Percentiles rank a stretch among this genome's conserved stretches.
Conservation (phyloP, 2,888 invertebrate genomes). For the Melinaea marsaeus region DNA sequence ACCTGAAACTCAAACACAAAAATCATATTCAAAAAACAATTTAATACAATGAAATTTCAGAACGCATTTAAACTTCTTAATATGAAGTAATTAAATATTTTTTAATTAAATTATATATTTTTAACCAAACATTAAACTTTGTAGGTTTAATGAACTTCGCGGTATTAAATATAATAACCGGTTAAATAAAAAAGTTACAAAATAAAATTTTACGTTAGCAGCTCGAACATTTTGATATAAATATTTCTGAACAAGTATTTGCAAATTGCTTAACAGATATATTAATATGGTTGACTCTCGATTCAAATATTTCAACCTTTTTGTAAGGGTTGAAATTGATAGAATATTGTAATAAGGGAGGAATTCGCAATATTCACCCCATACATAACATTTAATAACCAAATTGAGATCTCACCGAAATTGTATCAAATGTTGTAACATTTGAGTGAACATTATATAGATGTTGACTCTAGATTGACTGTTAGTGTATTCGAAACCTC, state of each 20-base stretch:
- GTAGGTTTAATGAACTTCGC: no score
- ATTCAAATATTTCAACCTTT: conserved; percentile 2
- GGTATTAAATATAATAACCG: no score
- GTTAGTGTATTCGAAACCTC: no score
- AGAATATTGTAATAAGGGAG: conserved; percentile 2
- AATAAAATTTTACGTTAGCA: background rate
- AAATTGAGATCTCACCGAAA: background rate
- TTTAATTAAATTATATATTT: no score
- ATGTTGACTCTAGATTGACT: no score
- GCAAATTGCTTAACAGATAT: background rate
- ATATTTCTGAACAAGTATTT: conserved; percentile 1
- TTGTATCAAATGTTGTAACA: background rate
- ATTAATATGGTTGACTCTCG: background rate
- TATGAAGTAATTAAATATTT: no score
- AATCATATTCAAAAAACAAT: no score
- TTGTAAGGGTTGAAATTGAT: background rate
- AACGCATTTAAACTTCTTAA: no score
- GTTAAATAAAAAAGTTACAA: no score
- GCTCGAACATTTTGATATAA: background rate
- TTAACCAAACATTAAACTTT: no score
- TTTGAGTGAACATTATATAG: background rate
- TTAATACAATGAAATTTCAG: no score
- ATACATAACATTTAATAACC: conserved; percentile 2
- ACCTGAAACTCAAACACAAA: no score
- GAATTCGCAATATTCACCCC: conserved; percentile 8